phyloP scores from a whole-genome alignment of 2,113 vertebrate species.

The Mesembrinibis cayennensis region DNA sequence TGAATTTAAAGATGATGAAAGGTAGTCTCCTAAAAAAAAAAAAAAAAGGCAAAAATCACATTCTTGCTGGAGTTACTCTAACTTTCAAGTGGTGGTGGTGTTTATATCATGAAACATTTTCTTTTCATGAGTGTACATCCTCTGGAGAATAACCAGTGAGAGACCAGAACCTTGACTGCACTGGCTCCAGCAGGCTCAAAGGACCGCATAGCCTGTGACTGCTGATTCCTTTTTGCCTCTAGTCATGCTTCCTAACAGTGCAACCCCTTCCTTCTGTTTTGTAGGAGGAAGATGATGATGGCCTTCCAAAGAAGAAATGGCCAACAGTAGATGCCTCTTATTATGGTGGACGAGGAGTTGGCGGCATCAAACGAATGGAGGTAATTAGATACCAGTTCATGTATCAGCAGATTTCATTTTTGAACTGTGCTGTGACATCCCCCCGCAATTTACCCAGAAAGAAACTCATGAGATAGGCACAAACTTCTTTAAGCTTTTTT shows the following conservation, averaged over 20 bases:
- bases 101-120: neutral
- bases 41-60: neutral
- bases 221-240: neutral
- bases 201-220: neutral
- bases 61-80: neutral
- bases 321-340: constrained; percentile 94
- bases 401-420: neutral
- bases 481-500: neutral
- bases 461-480: neutral
- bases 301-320: constrained; percentile 88
- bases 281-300: constrained; percentile 88
- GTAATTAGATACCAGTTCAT: constrained; percentile 54
- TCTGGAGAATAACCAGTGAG: neutral
- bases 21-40: neutral
- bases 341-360: constrained; percentile 94
- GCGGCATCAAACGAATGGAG: constrained; percentile 98
- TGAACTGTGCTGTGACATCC: neutral
- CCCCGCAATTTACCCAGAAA: neutral
- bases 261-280: constrained; percentile 10
- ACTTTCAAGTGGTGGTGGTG: neutral
- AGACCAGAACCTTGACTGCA: neutral
- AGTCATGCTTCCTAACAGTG: neutral
- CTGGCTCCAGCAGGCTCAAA: neutral
- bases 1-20: neutral
- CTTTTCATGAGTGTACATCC: neutral